Conservation (phyloP, 2,797 vertebrate genomes). For the Tenualosa thibaudeaui region DNA sequence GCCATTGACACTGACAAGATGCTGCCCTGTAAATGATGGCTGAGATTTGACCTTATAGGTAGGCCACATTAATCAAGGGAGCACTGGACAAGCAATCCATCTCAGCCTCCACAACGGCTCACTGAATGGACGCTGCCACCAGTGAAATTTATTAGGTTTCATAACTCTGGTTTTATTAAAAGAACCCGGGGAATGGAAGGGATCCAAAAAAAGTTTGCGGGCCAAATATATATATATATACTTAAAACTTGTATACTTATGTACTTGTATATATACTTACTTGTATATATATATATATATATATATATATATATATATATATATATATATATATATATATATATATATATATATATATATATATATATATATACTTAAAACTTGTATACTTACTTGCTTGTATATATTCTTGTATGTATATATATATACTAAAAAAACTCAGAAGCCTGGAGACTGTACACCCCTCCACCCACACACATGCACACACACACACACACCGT, state of each 20-base stretch:
- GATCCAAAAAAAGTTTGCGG: conserved; percentile 7
- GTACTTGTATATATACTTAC: too few relatives aligned
- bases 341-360: too few relatives aligned
- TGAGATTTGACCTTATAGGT: conserved; percentile 48
- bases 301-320: too few relatives aligned
- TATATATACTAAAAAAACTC: background rate
- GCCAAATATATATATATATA: background rate
- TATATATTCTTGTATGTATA: too few relatives aligned
- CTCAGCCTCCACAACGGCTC: conserved; percentile 28
- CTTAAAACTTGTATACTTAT: background rate
- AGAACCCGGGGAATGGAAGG: background rate
- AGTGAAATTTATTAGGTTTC: conserved; percentile 46
- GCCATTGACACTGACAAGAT: conserved; percentile 48
- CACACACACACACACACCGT: too few relatives aligned
- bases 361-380: too few relatives aligned
- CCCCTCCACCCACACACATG: background rate
- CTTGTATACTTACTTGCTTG: too few relatives aligned
- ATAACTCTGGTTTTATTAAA: conserved; percentile 50
- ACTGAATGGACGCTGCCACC: conserved; percentile 29
- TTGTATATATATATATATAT: too few relatives aligned
- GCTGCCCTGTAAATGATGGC: conserved; percentile 46
- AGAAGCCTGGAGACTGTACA: background rate
- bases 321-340: too few relatives aligned
- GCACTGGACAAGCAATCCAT: conserved; percentile 43
- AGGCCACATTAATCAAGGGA: conserved; percentile 53